These are phyloP conservation scores for Tragulus kanchil DNA, from an alignment of 2,113 vertebrate genomes.

Conservation along the genomic window DNA sequence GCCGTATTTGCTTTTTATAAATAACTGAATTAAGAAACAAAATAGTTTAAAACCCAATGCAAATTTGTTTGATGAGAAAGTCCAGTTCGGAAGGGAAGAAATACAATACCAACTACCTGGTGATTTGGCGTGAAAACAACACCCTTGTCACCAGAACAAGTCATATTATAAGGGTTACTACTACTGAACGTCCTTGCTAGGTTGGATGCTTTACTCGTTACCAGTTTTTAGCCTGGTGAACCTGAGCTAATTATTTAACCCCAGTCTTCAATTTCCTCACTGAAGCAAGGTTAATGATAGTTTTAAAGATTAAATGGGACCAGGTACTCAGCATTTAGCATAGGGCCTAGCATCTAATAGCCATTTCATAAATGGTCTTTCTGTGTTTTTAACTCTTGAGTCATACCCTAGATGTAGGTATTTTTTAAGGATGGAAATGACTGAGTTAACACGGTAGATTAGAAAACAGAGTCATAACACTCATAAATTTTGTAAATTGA, in stretches of 20 bases:
- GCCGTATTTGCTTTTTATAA: slow-evolving; percentile 17
- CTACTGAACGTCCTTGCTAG: neutral
- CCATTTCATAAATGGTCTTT: neutral
- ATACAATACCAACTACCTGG: neutral
- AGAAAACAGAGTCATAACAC: neutral
- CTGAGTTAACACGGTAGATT: neutral
- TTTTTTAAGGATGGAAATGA: neutral
- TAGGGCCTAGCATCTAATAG: neutral
- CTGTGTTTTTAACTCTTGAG: neutral
- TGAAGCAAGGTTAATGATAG: neutral
- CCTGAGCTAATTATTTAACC: neutral
- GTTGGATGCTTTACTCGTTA: neutral
- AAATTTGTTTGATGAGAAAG: neutral
- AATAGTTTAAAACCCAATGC: neutral
- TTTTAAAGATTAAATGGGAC: neutral
- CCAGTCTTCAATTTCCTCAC: neutral
- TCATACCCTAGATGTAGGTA: neutral
- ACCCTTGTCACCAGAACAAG: neutral
- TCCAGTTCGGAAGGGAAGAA: neutral
- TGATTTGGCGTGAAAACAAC: neutral
- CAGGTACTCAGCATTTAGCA: neutral
- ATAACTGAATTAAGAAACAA: slow-evolving; percentile 6
- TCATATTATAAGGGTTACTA: no score
- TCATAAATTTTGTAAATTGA: slow-evolving; percentile 16
- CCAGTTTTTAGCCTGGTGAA: neutral